Evolutionary conservation across 2,888 invertebrate genomes (phyloP), one percentile per base, ranked within the genome.

Genomic region (Drepanosiphum platanoidis): DNA sequence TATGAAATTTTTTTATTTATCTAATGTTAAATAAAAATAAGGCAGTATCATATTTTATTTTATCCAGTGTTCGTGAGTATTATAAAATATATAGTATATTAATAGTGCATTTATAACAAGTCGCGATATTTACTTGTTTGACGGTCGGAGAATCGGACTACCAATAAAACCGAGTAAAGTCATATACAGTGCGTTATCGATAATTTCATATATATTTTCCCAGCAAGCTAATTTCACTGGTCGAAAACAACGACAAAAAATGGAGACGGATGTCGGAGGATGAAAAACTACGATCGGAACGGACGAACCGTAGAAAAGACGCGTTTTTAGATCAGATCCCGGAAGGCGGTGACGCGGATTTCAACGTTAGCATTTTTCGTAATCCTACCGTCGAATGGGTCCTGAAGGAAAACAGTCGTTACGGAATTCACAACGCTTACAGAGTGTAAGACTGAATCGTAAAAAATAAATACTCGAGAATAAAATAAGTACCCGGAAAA

Each of bases 341-440:
- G 1, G 75, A 75, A 36, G 36, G 11, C 3, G 58, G 36, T 27
- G 83, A 75, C 30, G 75, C 52, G 18, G 75, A 84, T 34, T 75
- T 84, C 46, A 84, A 84, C 36, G 52, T 66, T 1, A 75, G 34
- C 36, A 36, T 84, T 68, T 84, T 84, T 11, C 66, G 30, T 0
- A 84, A 84, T 13, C 0, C 18, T 0, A 84, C 83, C 7, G 83
- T 77, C 4, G 75, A 75, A 68, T 42, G 30, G 8, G 66, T 84
- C 11, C 5, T 84, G 22, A 66, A 32, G 1, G 75, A 84, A 36
- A 84, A 84, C 36, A 22, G 66, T 4, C 75, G 75, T 30, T 84
- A 66, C 22, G 83, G 83, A 3, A 68, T 84, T 1, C 75, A 84
- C 7, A 84, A 75, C 27, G 74, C 42, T 3, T 84, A 84, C 36